A percentile compares a stretch with the other conserved stretches of the same genome.
Evolutionary conservation across 37 sponge, comb jelly and placozoan species (phyloP).

Genomic region (Lycopodina hypogea): DNA sequence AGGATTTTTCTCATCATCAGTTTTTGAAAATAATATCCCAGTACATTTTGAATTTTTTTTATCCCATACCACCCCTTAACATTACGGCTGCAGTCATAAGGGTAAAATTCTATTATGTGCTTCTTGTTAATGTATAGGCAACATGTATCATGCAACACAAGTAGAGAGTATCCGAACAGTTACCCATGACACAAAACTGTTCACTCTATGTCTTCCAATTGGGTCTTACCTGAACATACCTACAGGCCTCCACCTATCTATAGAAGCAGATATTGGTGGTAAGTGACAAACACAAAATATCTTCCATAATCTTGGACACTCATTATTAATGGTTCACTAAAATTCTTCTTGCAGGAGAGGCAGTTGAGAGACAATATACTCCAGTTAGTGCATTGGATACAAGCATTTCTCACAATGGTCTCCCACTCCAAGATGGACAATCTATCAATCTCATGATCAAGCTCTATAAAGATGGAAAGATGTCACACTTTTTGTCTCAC

Average conservation of each 20-base stretch:
- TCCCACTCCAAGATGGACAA: not conserved
- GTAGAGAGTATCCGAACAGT: slow-evolving; percentile 40
- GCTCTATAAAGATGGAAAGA: slow-evolving; percentile 73
- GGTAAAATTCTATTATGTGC: no score
- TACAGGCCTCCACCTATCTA: slow-evolving; percentile 72
- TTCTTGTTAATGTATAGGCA: slow-evolving; percentile 13
- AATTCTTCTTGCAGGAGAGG: slow-evolving; percentile 29
- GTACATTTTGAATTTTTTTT: no score
- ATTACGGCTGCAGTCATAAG: no score
- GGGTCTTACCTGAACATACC: slow-evolving; percentile 71
- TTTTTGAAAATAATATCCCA: no score
- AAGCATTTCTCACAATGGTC: not conserved
- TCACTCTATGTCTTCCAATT: slow-evolving; percentile 57
- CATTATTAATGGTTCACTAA: not conserved
- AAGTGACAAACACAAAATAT: not conserved
- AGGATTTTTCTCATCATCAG: no score
- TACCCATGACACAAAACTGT: slow-evolving; percentile 78
- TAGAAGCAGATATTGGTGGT: slow-evolving; percentile 55
- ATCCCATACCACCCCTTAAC: not conserved
- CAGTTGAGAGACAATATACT: slow-evolving; percentile 62
- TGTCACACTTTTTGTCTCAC: slow-evolving; percentile 53
- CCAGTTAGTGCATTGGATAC: slow-evolving; percentile 29
- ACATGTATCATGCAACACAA: slow-evolving; percentile 30
- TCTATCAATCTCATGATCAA: slow-evolving; percentile 72
- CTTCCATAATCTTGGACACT: not conserved